Conservation (phyloP, 1,140 invertebrate genomes). For the Tetramorium parvispinum region DNA sequence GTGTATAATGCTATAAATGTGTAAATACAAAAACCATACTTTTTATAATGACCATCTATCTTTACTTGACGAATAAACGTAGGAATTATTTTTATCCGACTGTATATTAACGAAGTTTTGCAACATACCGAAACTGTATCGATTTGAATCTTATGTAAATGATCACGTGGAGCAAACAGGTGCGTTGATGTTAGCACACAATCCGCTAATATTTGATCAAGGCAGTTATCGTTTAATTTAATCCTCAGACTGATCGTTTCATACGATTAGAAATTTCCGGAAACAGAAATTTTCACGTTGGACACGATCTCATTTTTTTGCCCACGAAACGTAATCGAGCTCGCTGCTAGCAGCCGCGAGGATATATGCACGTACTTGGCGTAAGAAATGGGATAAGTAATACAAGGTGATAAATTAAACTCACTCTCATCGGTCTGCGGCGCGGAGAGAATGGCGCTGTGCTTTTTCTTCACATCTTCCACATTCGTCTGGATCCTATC, state of each 20-base stretch:
- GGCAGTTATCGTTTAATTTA: slow-evolving; percentile 19
- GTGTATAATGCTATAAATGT: too few species aligned
- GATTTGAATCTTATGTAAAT: not conserved
- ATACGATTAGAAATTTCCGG: not conserved
- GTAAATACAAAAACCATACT: not conserved
- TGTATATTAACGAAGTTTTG: not conserved
- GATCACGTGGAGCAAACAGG: not conserved
- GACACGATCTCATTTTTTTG: slow-evolving; percentile 6
- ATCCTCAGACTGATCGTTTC: not conserved
- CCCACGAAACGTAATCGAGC: not conserved
- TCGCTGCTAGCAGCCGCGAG: not conserved
- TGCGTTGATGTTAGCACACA: not conserved
- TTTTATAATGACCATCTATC: not conserved
- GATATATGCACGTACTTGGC: not conserved
- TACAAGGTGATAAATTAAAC: slow-evolving; percentile 80
- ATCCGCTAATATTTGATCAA: slow-evolving; percentile 36
- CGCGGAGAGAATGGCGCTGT: slow-evolving; percentile 98
- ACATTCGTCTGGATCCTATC: slow-evolving; percentile 99
- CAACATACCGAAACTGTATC: not conserved
- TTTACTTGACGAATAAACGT: not conserved
- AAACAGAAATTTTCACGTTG: slow-evolving; percentile 12
- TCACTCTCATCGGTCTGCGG: slow-evolving; percentile 99
- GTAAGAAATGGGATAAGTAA: slow-evolving; percentile 27
- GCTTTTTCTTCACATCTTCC: slow-evolving; percentile 99
- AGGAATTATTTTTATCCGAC: not conserved